Conservation (phyloP, 2,113 vertebrate genomes). For the Semicossyphus pulcher region DNA sequence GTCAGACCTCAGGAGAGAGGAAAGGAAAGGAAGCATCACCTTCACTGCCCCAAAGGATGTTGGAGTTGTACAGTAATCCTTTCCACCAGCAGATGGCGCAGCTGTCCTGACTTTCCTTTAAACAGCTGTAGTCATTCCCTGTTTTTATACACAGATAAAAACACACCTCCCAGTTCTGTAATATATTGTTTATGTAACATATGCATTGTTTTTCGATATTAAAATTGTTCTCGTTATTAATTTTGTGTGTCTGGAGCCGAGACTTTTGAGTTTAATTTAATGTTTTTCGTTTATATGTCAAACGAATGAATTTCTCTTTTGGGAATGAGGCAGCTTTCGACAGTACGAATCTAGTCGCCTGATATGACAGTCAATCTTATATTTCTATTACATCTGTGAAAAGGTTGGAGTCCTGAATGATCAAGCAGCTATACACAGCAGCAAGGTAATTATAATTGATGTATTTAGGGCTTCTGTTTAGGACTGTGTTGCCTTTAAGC, state of each 20-base stretch:
- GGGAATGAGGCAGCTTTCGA: too few relatives aligned
- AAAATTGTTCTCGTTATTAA: constrained; percentile 39
- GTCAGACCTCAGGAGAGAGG: too few relatives aligned
- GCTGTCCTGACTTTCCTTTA: background rate
- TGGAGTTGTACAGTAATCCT: background rate
- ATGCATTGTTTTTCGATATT: constrained; percentile 56
- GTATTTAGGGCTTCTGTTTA: too few relatives aligned
- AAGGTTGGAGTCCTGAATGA: too few relatives aligned
- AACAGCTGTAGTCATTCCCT: background rate
- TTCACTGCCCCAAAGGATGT: background rate
- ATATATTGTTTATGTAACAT: constrained; percentile 60
- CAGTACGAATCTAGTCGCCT: too few relatives aligned
- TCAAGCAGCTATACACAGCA: too few relatives aligned
- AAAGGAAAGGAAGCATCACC: background rate
- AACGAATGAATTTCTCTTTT: background rate
- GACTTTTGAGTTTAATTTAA: too few relatives aligned
- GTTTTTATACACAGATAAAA: constrained; percentile 6
- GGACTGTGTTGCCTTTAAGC: too few relatives aligned
- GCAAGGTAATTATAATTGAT: too few relatives aligned
- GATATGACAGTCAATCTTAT: too few relatives aligned
- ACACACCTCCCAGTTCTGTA: constrained; percentile 34
- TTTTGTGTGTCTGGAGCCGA: background rate
- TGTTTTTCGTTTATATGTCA: background rate
- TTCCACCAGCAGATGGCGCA: constrained; percentile 51
- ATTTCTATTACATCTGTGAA: too few relatives aligned